Percentiles rank a stretch among this genome's conserved stretches.
These are phyloP conservation scores for Trichacis sp. DNA, from an alignment of 2,888 invertebrate species.

Conservation along the genomic window DNA sequence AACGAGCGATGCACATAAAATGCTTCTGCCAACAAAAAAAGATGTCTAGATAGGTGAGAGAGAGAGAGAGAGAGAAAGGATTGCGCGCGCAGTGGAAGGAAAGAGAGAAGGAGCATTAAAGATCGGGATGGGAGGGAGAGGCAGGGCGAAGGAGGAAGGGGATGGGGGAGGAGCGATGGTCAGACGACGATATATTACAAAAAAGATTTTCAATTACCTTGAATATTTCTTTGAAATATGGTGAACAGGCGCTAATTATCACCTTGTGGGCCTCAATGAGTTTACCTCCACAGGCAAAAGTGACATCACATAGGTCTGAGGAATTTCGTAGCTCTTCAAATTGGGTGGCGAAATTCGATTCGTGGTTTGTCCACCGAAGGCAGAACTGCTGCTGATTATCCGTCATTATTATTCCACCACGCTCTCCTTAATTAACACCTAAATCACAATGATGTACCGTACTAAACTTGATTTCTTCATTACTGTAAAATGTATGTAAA, in stretches of 20 bases:
- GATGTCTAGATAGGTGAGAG: background rate
- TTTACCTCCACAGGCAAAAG: slow-evolving; percentile 87
- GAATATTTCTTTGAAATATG: slow-evolving; percentile 88
- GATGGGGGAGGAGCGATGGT: slow-evolving; percentile 4
- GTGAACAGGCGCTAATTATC: slow-evolving; percentile 87
- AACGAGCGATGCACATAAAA: background rate
- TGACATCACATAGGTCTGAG: slow-evolving; percentile 90
- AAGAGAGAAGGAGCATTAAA: slow-evolving; percentile 14
- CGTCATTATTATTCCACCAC: too few relatives aligned
- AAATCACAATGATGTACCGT: slow-evolving; percentile 60
- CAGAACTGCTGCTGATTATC: slow-evolving; percentile 92
- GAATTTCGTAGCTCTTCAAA: slow-evolving; percentile 87
- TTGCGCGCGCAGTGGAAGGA: slow-evolving; percentile 15
- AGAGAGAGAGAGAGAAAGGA: background rate
- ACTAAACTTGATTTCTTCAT: too few relatives aligned
- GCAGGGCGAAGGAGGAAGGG: slow-evolving; percentile 17
- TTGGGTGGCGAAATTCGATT: slow-evolving; percentile 88
- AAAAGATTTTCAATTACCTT: too few relatives aligned
- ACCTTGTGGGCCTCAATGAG: slow-evolving; percentile 88
- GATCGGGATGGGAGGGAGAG: too few relatives aligned
- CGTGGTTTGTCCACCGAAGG: slow-evolving; percentile 91
- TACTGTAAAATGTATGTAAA: slow-evolving; percentile 66
- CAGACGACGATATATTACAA: too few relatives aligned
- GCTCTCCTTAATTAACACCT: too few relatives aligned
- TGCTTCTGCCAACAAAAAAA: slow-evolving; percentile 4